Percentiles rank a stretch among this genome's conserved stretches.
These are phyloP conservation scores for Zygothrica quintamaculata DNA, from an alignment of 2,888 invertebrate genomes.

Conservation along the genomic window DNA sequence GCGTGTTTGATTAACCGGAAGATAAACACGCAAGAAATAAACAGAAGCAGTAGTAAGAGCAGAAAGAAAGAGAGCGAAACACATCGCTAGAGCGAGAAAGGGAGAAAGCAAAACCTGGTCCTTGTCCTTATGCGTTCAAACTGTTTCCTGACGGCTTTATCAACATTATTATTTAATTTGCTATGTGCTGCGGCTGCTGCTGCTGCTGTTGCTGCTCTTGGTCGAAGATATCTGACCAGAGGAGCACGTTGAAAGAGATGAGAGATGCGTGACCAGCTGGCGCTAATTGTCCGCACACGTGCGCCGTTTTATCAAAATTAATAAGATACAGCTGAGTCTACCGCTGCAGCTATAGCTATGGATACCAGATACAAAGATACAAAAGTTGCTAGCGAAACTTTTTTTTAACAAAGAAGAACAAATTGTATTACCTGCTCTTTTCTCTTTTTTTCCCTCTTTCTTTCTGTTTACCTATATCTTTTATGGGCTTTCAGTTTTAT, in stretches of 20 bases:
- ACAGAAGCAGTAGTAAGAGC: constrained; percentile 36
- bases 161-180: constrained; percentile 79
- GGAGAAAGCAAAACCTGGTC: constrained; percentile 1
- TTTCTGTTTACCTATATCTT: too few relatives aligned
- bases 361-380: neutral
- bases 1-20: constrained; percentile 81
- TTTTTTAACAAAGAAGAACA: constrained; percentile 27
- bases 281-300: constrained; percentile 72
- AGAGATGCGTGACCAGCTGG: constrained; percentile 62
- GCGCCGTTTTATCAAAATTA: constrained; percentile 50
- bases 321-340: constrained; percentile 28
- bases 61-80: constrained; percentile 6
- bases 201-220: too few relatives aligned
- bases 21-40: constrained; percentile 74
- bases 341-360: constrained; percentile 23
- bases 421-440: constrained; percentile 17
- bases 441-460: too few relatives aligned
- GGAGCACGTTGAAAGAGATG: constrained; percentile 41
- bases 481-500: constrained; percentile 30
- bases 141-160: constrained; percentile 59
- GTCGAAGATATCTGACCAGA: neutral
- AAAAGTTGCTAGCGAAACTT: constrained; percentile 29
- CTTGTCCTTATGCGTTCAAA: neutral
- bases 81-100: neutral
- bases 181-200: too few relatives aligned